Evolutionary conservation across 2,797 vertebrate genomes (phyloP), one percentile per base, ranked within the genome.

Genomic region (Rhynchonycteris naso): DNA sequence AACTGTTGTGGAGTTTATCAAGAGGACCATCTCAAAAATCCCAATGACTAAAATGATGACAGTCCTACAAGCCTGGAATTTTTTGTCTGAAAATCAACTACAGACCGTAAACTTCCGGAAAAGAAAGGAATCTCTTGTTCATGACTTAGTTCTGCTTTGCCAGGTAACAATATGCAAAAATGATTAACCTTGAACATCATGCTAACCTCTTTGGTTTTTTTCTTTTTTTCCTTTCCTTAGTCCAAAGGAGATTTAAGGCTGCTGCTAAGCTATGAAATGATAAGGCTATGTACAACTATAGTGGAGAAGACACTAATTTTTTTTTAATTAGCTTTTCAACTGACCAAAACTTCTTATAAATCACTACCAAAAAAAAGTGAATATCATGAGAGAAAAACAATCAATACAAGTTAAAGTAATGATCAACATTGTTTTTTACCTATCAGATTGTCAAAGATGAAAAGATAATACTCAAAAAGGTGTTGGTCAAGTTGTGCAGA

Each of bases 21-120:
- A 98, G 84, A 98, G 98, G 72, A 98, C 98, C 2, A 72, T 99
- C 0, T 94, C 98, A 9, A 99, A 98, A 98, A 98, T 99, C 30
- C 99, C 99, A 19, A 82, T 94, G 5, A 88, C 59, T 24, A 96
- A 98, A 95, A 97, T 99, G 1, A 94, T 96, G 91, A n/a, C 65
- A 7, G 95, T 98, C 26, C 95, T 99, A 68, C 97, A 98, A 16
- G 97, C 97, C 2, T 99, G 99, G 99, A 98, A 96, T 1, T 98
- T 99, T 93, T 95, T 99, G 30, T 98, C 99, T 0, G 95, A 95
- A 76, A 88, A 58, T 0, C 98, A 99, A 54, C 97, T 98, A 33
- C 88, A 97, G 19, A 95, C 97, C 0, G 0, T 99, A 16, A 98
- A 99, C 79, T 98, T 98, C 15, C 97, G 56, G 0, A 98, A 98